A percentile compares a stretch with the other conserved stretches of the same genome.
These are phyloP conservation scores for Parasteatoda tepidariorum DNA, from an alignment of 1,140 invertebrate genomes.

Conservation along the genomic window DNA sequence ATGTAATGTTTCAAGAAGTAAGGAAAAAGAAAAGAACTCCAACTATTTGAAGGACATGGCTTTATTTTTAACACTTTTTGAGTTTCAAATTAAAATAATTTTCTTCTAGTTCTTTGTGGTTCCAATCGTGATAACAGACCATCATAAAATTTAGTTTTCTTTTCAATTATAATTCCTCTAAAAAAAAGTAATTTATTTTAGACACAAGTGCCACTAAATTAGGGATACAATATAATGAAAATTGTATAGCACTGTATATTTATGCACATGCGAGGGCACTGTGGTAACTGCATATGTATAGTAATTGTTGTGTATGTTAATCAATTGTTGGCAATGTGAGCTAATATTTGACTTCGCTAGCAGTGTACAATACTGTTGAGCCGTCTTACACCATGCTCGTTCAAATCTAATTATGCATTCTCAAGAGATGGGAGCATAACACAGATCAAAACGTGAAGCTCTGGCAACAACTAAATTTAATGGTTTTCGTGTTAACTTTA, in stretches of 20 bases:
- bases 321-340: background rate
- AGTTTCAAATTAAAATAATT: background rate
- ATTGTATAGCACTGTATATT: background rate
- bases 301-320: background rate
- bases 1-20: too few species aligned
- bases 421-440: too few species aligned
- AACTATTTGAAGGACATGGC: too few species aligned
- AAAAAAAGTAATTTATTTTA: constrained; percentile 6
- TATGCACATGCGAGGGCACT: background rate
- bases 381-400: too few species aligned
- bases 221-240: background rate
- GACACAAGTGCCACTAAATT: background rate
- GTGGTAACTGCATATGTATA: background rate
- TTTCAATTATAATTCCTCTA: constrained; percentile 46
- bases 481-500: too few species aligned
- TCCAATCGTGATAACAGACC: constrained; percentile 34
- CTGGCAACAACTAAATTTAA: too few species aligned
- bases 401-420: too few species aligned
- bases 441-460: too few species aligned
- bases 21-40: too few species aligned
- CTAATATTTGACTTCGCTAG: background rate
- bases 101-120: constrained; percentile 13
- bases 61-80: too few species aligned
- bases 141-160: constrained; percentile 46
- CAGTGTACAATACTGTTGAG: too few species aligned